Conservation (phyloP, 2,888 invertebrate genomes). For the Myopa testacea region DNA sequence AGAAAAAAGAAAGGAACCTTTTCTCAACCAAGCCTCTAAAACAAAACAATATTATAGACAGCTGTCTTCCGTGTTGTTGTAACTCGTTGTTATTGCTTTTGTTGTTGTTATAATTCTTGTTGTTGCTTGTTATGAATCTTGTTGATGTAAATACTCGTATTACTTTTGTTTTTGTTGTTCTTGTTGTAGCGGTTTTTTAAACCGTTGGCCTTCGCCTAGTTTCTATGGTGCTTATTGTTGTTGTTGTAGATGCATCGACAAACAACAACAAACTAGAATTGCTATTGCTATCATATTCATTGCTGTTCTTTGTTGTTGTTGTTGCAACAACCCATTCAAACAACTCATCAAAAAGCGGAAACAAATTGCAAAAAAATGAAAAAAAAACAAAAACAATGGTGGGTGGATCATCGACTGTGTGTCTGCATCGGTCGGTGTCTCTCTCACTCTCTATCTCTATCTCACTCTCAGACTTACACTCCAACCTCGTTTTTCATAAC, state of each 20-base stretch:
- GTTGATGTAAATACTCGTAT: background rate
- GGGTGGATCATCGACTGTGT: no score
- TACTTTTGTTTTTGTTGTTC: background rate
- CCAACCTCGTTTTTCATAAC: no score
- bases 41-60: no score
- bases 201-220: background rate
- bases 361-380: background rate
- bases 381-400: background rate
- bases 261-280: background rate
- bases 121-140: background rate
- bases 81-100: no score
- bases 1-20: no score
- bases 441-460: no score
- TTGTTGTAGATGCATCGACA: background rate
- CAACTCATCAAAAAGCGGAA: background rate
- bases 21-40: no score
- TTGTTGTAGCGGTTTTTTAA: background rate
- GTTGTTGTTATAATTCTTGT: background rate
- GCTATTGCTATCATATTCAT: background rate
- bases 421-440: no score
- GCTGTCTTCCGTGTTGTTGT: no score
- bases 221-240: background rate
- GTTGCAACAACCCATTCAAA: background rate
- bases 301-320: background rate
- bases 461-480: no score